Percentiles rank a stretch among this genome's conserved stretches.
Evolutionary conservation across 1,140 invertebrate species (phyloP).

Genomic region (Micrasema minimum): DNA sequence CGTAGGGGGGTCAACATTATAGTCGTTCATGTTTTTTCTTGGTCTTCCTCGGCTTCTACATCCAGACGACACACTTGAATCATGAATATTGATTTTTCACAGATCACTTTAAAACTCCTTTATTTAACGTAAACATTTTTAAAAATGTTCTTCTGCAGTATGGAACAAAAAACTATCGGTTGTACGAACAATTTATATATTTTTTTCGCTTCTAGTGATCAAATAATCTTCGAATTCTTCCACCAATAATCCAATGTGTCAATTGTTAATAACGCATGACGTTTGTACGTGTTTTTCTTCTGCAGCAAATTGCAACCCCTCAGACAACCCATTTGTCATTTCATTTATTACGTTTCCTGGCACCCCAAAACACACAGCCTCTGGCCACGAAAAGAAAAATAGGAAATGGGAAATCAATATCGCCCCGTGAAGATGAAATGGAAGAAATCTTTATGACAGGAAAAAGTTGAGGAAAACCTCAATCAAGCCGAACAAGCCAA

Average conservation of each 20-base stretch:
- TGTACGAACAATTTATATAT: no score
- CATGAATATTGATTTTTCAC: no score
- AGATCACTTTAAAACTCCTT: no score
- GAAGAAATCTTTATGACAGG: constrained; percentile 37
- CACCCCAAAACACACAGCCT: constrained; percentile 46
- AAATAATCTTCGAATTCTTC: constrained; percentile 7
- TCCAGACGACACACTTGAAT: no score
- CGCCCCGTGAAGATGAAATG: constrained; percentile 32
- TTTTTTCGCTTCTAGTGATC: not conserved
- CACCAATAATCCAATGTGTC: constrained; percentile 25
- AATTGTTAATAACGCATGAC: constrained; percentile 31
- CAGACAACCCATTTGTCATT: constrained; percentile 49
- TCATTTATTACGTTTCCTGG: constrained; percentile 52
- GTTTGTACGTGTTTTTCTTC: constrained; percentile 26
- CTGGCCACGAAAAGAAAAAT: constrained; percentile 26
- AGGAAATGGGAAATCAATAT: constrained; percentile 51
- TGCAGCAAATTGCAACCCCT: constrained; percentile 14
- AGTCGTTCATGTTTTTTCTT: no score
- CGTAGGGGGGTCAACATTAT: no score
- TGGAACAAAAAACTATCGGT: no score
- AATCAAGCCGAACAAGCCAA: no score
- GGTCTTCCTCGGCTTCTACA: no score
- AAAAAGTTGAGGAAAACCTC: constrained; percentile 19
- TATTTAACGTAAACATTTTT: no score
- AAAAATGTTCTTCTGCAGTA: no score